Conservation (phyloP, 1,140 invertebrate genomes). For the Drosophila punjabiensis region DNA sequence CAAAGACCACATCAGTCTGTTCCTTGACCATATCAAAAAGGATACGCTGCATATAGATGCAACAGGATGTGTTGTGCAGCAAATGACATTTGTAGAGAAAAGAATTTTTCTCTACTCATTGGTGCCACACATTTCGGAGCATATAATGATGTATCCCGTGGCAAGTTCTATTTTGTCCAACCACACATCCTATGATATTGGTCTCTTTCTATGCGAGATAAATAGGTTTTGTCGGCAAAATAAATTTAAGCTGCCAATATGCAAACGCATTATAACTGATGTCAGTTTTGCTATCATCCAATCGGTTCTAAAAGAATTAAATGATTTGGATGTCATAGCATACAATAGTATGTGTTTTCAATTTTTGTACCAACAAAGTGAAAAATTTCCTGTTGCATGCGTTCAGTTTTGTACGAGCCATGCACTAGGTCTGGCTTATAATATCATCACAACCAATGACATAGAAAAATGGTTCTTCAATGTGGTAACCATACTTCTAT, state of each 20-base stretch:
- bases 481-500: not conserved
- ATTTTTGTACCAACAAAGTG: not conserved
- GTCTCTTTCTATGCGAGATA: too few species aligned
- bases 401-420: not conserved
- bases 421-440: constrained; percentile 1
- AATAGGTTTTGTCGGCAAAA: too few species aligned
- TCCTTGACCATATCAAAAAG: too few species aligned
- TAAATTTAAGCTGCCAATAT: too few species aligned
- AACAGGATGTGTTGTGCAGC: not conserved
- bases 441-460: not conserved
- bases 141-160: not conserved
- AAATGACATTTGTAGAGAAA: not conserved
- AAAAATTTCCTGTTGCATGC: not conserved
- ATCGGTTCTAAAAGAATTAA: not conserved
- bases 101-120: not conserved
- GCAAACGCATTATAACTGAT: constrained; percentile 7
- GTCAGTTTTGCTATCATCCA: not conserved
- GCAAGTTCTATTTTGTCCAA: not conserved
- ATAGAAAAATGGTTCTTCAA: constrained; percentile 5
- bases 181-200: too few species aligned
- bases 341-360: not conserved
- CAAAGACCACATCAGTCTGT: too few species aligned
- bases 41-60: too few species aligned
- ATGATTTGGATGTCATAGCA: not conserved
- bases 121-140: not conserved